Base-by-base conservation (phyloP, 2,888 invertebrate species). In the Pristionchus arcanus region DNA sequence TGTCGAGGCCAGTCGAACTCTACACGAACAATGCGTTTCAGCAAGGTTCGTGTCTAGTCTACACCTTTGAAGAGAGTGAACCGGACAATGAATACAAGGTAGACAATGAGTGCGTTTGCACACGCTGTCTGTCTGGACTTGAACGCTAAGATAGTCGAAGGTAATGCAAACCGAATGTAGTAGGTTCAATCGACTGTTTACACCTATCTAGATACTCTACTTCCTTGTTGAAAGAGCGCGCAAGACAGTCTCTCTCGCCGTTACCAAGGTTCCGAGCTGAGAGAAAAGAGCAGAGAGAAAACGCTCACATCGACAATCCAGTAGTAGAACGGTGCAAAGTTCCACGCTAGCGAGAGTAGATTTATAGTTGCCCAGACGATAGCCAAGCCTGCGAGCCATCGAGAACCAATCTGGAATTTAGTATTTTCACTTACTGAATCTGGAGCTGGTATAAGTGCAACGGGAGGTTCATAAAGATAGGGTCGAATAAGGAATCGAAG, bases 301-400 rank as follows among this genome's bases (percentile, higher is more conserved):
- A n/a, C 13, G 21, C 84, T 59, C 37, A 85, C 84, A 34, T 85
- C 84, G 31, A 85, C 34, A 59, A 85, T 85, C 55, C 59, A 85
- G 59, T 85, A 85, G 31, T 85, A 55, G 59, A 59, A 85, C n/a
- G 84, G 84, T 28, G 84, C 59, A 25, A 85, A 85, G 59, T 85
- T 85, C 84, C 84, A 85, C 9, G 25, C 84, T 19, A 85, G 84
- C 19, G 84, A 85, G 21, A 85, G 59, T 0, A 85, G 59, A 16
- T 85, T 85, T 9, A 85, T 28, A 21, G 84, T 85, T 13, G 59
- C 28, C 55, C 55, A 59, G 37, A n/a, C 28, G 21, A 85, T 85
- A 9, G 31, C 28, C 1, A 85, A 31, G 5, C 84, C 84, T 11
- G 84, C 84, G 11, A 85, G 59, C 2, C 59, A 31, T 9, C 84